Evolutionary conservation across 2,113 vertebrate genomes (phyloP).

Genomic region (Elgaria multicarinata): DNA sequence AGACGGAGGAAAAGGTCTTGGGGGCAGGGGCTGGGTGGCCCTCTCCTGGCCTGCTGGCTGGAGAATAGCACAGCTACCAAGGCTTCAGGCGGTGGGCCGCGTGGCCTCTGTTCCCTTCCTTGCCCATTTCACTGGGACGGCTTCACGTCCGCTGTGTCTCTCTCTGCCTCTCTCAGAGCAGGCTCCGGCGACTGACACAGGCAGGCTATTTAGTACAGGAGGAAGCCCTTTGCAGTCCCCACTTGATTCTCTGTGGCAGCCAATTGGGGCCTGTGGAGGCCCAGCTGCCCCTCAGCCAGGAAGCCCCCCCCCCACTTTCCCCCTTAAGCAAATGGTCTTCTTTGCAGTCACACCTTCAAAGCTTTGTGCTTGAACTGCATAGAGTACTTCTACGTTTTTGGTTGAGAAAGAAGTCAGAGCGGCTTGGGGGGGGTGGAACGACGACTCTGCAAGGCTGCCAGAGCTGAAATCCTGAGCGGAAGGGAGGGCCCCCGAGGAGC

Average conservation of each 20-base stretch:
- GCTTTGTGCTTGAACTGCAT: background rate
- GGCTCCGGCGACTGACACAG: too few species aligned
- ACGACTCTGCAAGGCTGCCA: constrained; percentile 7
- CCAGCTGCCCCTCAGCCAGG: background rate
- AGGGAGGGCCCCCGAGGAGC: constrained; percentile 44
- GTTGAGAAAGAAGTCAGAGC: background rate
- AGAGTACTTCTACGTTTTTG: constrained; percentile 38
- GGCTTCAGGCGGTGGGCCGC: background rate
- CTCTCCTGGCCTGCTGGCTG: background rate
- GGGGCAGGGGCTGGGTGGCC: too few species aligned
- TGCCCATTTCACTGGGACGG: background rate
- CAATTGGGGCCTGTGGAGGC: background rate
- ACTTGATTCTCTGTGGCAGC: too few species aligned
- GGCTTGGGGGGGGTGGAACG: background rate
- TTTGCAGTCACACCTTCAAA: constrained; percentile 58
- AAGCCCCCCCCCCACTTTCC: background rate
- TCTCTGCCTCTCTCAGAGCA: too few species aligned
- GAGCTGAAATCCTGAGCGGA: constrained; percentile 7
- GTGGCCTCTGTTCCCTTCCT: background rate
- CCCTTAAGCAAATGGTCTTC: constrained; percentile 42
- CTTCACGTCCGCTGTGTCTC: too few species aligned
- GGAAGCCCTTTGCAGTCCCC: too few species aligned
- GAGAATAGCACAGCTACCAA: too few species aligned
- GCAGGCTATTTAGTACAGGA: too few species aligned
- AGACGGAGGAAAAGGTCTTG: too few species aligned